Conservation (phyloP, 2,888 invertebrate species). For the Thymelicus sylvestris region DNA sequence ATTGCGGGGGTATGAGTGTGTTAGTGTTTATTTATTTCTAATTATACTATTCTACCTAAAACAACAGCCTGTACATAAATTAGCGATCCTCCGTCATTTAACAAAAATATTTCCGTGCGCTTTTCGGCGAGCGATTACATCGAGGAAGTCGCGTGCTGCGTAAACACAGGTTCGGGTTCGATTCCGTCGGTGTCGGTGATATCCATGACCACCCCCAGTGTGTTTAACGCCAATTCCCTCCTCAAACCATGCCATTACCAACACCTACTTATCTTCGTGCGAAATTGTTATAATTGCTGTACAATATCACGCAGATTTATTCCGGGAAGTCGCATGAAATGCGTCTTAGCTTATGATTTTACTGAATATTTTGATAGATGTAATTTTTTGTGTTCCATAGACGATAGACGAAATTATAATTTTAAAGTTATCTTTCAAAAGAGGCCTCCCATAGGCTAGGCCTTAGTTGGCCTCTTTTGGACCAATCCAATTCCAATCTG, state of each 20-base stretch:
- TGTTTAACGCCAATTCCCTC: constrained; percentile 51
- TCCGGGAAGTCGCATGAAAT: constrained; percentile 11
- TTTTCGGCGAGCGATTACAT: constrained; percentile 52
- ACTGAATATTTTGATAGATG: too few species aligned
- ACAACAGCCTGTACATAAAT: constrained; percentile 45
- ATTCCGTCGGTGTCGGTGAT: constrained; percentile 50
- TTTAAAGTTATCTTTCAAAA: too few species aligned
- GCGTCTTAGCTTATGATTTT: neutral
- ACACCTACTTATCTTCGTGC: constrained; percentile 16
- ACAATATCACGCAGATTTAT: constrained; percentile 5
- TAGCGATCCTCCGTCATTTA: constrained; percentile 45
- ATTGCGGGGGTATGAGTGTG: too few species aligned
- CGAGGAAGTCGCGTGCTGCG: constrained; percentile 68
- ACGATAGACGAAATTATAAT: too few species aligned
- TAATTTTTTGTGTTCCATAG: too few species aligned
- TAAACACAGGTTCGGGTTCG: constrained; percentile 55
- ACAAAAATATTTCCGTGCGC: constrained; percentile 41
- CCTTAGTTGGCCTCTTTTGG: too few species aligned
- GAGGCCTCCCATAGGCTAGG: too few species aligned
- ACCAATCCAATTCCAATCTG: too few species aligned
- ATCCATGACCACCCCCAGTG: constrained; percentile 48
- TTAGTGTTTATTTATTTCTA: too few species aligned
- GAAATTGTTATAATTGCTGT: constrained; percentile 21
- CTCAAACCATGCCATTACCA: constrained; percentile 17
- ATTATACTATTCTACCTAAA: neutral